A percentile compares a stretch with the other conserved stretches of the same genome.
These are phyloP conservation scores for Psophia crepitans DNA, from an alignment of 2,113 vertebrate genomes.

Conservation along the genomic window DNA sequence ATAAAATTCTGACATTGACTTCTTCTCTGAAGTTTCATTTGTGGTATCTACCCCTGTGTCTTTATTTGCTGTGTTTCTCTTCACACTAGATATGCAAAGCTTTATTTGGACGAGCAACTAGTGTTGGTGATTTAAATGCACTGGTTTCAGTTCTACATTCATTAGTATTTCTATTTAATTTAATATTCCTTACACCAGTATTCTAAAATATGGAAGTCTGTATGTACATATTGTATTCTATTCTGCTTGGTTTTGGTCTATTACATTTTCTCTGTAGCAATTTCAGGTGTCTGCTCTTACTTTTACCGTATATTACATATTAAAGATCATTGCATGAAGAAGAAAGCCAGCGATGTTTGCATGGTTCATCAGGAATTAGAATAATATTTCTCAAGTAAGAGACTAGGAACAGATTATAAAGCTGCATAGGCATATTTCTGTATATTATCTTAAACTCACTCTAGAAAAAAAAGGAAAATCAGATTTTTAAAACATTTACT, in stretches of 20 bases:
- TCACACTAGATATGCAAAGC: not conserved
- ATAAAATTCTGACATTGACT: not conserved
- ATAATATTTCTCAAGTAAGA: not conserved
- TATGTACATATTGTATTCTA: not conserved
- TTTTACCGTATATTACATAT: not conserved
- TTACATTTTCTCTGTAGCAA: not conserved
- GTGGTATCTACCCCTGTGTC: not conserved
- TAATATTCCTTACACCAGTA: not conserved
- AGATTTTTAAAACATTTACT: not conserved
- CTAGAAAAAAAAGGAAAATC: not conserved
- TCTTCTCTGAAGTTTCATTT: not conserved
- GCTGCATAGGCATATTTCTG: not conserved
- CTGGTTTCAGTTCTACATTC: not conserved
- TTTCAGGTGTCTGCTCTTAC: not conserved
- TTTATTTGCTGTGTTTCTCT: not conserved
- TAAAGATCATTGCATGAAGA: not conserved
- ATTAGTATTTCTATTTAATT: not conserved
- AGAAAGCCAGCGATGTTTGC: not conserved
- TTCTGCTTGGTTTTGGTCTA: not conserved
- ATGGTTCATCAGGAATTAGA: not conserved
- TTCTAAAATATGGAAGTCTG: not conserved
- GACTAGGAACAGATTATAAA: not conserved
- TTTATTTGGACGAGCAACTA: not conserved
- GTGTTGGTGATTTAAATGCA: not conserved
- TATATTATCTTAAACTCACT: not conserved